A percentile compares a stretch with the other conserved stretches of the same genome.
Conservation (phyloP, 2,888 invertebrate genomes). For the Dorcus parallelipipedus region DNA sequence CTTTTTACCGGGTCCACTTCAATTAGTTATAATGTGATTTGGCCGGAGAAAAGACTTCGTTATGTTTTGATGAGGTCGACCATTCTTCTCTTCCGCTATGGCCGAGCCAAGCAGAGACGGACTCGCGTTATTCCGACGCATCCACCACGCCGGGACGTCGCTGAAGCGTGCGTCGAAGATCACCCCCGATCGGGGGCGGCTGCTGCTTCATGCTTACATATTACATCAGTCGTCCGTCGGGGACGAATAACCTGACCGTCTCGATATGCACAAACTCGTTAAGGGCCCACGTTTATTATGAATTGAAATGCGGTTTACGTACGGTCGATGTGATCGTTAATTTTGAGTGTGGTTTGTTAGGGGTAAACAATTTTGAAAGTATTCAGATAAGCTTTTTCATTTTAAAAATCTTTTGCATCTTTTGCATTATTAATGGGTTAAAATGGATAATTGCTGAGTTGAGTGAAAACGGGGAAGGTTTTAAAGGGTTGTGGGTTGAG, state of each 20-base stretch:
- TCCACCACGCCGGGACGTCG: constrained; percentile 6
- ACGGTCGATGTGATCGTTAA: neutral
- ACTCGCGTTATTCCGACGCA: neutral
- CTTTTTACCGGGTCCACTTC: constrained; percentile 39
- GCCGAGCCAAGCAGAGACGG: constrained; percentile 13
- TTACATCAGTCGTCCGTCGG: constrained; percentile 14
- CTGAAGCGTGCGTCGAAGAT: constrained; percentile 14
- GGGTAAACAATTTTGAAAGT: no score
- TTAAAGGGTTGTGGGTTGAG: no score
- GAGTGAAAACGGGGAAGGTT: no score
- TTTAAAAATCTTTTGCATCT: no score
- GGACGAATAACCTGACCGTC: constrained; percentile 17
- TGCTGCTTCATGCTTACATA: constrained; percentile 14
- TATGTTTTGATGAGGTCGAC: constrained; percentile 48
- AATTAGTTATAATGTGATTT: constrained; percentile 50
- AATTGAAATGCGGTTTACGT: neutral
- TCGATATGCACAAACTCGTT: constrained; percentile 33
- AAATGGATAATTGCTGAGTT: no score
- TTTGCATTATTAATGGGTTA: no score
- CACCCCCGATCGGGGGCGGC: constrained; percentile 3
- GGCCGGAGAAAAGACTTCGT: constrained; percentile 47
- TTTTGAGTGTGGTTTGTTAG: neutral
- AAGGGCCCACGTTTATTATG: constrained; percentile 12
- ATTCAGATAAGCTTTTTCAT: no score
- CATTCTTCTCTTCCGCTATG: constrained; percentile 36